Percentiles rank a stretch among this genome's conserved stretches.
phyloP scores from a whole-genome alignment of 2,113 vertebrate genomes.

The Lates calcarifer region DNA sequence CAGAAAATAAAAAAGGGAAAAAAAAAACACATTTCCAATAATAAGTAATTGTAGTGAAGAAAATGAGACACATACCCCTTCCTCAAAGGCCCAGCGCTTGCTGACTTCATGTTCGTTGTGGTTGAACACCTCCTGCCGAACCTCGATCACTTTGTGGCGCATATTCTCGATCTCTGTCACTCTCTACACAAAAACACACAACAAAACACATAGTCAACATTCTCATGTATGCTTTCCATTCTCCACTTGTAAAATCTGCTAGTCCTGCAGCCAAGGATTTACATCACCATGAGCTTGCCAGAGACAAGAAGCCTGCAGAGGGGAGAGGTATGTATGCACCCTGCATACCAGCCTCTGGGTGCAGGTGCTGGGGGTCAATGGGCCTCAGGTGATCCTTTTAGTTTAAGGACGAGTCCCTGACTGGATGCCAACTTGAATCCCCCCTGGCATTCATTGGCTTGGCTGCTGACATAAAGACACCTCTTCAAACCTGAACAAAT shows the following conservation, averaged over 20 bases:
- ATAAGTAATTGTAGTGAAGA: no score
- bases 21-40: accelerated
- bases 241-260: slow-evolving; percentile 80
- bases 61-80: slow-evolving; percentile 88
- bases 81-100: slow-evolving; percentile 98
- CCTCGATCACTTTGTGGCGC: slow-evolving; percentile 97
- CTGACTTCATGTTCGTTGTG: slow-evolving; percentile 99
- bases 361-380: slow-evolving; percentile 77
- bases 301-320: slow-evolving; percentile 81
- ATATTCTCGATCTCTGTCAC: slow-evolving; percentile 99
- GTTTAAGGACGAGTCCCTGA: slow-evolving; percentile 80
- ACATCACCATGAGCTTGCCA: slow-evolving; percentile 84
- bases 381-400: slow-evolving; percentile 77
- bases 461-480: slow-evolving; percentile 86
- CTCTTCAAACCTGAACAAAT: slow-evolving; percentile 83
- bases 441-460: slow-evolving; percentile 80
- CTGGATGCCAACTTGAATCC: slow-evolving; percentile 84
- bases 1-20: background rate
- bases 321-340: slow-evolving; percentile 80
- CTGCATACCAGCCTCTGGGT: slow-evolving; percentile 80
- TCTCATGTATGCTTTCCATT: slow-evolving; percentile 24
- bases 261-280: slow-evolving; percentile 83
- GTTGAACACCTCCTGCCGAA: slow-evolving; percentile 97
- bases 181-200: slow-evolving; percentile 84
- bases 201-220: slow-evolving; percentile 42